Conservation (phyloP, 2,888 invertebrate genomes). For the Pristionchus japonicus region DNA sequence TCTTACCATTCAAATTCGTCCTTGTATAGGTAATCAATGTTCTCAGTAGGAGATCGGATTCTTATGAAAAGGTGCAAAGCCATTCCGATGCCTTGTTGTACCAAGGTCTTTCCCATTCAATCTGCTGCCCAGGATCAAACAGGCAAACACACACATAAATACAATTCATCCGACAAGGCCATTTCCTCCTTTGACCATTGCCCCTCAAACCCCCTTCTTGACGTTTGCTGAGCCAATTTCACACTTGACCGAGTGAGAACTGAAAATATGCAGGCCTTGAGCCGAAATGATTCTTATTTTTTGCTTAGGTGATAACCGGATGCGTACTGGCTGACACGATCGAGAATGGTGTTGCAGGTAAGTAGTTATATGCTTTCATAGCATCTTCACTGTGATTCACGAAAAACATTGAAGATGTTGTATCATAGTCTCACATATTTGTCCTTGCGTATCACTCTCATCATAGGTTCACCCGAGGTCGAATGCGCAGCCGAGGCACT, state of each 20-base stretch:
- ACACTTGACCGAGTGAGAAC: constrained; percentile 40
- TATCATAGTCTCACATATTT: not conserved
- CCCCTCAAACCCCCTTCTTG: constrained; percentile 17
- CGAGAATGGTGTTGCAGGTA: constrained; percentile 45
- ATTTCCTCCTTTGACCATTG: constrained; percentile 12
- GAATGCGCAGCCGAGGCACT: constrained; percentile 64
- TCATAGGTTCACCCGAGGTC: constrained; percentile 62
- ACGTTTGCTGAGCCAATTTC: constrained; percentile 22
- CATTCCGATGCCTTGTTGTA: not conserved
- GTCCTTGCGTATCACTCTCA: not conserved
- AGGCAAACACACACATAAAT: not conserved
- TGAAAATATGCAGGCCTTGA: constrained; percentile 18
- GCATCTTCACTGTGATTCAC: not conserved
- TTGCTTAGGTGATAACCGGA: constrained; percentile 11
- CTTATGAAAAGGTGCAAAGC: not conserved
- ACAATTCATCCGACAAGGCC: not conserved
- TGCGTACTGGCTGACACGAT: constrained; percentile 42
- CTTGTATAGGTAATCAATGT: not conserved
- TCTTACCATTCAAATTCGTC: not conserved
- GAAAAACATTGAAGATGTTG: not conserved
- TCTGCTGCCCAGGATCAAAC: constrained; percentile 33
- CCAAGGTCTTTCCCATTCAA: constrained; percentile 32
- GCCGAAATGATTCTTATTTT: not conserved
- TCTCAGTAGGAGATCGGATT: not conserved
- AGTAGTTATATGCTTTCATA: not conserved